Evolutionary conservation across 2,888 invertebrate genomes (phyloP), one percentile per base, ranked within the genome.

Genomic region (Spodoptera picta): DNA sequence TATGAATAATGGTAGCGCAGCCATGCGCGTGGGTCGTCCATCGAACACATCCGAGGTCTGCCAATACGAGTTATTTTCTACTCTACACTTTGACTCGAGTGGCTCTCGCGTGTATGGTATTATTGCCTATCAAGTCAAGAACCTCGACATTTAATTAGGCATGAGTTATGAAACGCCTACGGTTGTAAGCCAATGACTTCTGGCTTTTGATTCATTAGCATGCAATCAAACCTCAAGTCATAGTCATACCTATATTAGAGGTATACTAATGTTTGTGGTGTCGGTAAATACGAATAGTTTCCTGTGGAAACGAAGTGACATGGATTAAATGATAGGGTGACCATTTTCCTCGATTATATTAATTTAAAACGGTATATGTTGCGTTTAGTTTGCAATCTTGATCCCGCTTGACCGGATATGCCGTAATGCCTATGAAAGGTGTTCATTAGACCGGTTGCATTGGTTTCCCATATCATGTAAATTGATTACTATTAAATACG

Each of bases 101-200:
- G 79, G 74, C 65, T 77, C 78, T 69, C 73, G 58, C 72, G 71
- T 66, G 64, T 81, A 82, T 79, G 75, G 76, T 75, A 77, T 77
- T 79, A 80, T 79, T 81, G 71, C 80, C 80, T 71, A 80, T 68
- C 77, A 81, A 90, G 91, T 91, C 90, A 90, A 92, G 88, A 89
- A 91, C 90, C 91, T 90, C 90, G 87, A 83, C 87, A 88, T 90
- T 92, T 90, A 91, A 92, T 92, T 91, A 91, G 85, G 85, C 86
- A 86, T 90, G 90, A 92, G 89, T 91, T 91, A 91, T 88, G 89
- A 88, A 36, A 88, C 89, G 88, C 91, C 90, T 87, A 90, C 90
- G 83, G 82, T 78, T 81, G 75, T 79, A 80, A 90, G 89, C 84
- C 90, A 89, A 89, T 88, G 91, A 90, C 90, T 92, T 84, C 86